These are phyloP conservation scores for Sminthopsis crassicaudata DNA, from an alignment of 2,113 vertebrate species.

Conservation along the genomic window DNA sequence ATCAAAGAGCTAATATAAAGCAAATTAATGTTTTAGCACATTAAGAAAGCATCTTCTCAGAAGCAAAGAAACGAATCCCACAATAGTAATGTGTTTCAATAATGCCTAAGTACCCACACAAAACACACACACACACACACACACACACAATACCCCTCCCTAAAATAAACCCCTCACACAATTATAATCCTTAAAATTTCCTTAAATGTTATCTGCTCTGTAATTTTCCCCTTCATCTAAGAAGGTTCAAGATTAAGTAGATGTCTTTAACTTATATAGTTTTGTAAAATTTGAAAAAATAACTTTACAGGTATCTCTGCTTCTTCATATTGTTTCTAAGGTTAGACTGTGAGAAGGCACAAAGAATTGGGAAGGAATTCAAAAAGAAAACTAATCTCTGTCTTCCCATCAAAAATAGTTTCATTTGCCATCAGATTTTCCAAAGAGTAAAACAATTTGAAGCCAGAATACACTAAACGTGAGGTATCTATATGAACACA, in stretches of 20 bases:
- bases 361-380: slow-evolving; percentile 44
- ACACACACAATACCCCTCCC: not conserved
- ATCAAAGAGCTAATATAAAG: slow-evolving; percentile 65
- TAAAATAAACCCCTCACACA: slow-evolving; percentile 39
- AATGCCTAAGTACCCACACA: slow-evolving; percentile 63
- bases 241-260: slow-evolving; percentile 38
- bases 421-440: slow-evolving; percentile 67
- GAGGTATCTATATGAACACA: slow-evolving; percentile 80
- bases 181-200: slow-evolving; percentile 58
- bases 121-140: slow-evolving; percentile 51
- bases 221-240: slow-evolving; percentile 25
- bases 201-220: slow-evolving; percentile 31
- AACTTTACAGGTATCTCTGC: slow-evolving; percentile 38
- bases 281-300: slow-evolving; percentile 39
- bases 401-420: slow-evolving; percentile 65
- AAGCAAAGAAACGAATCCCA: slow-evolving; percentile 55
- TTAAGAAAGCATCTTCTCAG: slow-evolving; percentile 65
- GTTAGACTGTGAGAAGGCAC: slow-evolving; percentile 59
- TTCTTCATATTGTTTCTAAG: slow-evolving; percentile 55
- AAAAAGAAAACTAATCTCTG: slow-evolving; percentile 63
- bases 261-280: slow-evolving; percentile 43
- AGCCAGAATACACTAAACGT: slow-evolving; percentile 75
- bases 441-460: slow-evolving; percentile 72
- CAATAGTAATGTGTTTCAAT: slow-evolving; percentile 60
- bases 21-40: slow-evolving; percentile 45